Conservation (phyloP, 2,888 invertebrate genomes). For the Aquatica leii region DNA sequence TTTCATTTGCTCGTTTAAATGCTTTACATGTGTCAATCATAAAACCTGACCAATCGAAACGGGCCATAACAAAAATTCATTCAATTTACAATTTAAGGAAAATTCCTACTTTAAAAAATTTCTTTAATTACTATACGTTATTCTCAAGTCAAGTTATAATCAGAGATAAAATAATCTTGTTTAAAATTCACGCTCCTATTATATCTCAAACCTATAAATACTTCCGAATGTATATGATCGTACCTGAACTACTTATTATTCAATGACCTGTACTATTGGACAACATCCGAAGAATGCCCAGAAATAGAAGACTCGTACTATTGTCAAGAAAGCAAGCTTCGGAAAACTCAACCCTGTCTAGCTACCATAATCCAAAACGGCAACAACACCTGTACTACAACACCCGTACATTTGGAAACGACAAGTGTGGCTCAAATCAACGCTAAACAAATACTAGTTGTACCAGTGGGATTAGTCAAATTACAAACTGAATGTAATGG, state of each 20-base stretch:
- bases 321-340: neutral
- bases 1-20: conserved; percentile 3
- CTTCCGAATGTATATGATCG: conserved; percentile 6
- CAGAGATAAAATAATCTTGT: conserved; percentile 4
- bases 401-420: neutral
- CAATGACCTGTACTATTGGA: conserved; percentile 1
- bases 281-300: neutral
- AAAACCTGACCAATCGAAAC: neutral
- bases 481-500: neutral
- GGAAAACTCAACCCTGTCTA: neutral
- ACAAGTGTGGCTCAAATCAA: neutral
- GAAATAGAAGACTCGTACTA: neutral
- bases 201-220: conserved; percentile 3
- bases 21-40: conserved; percentile 8
- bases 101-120: neutral
- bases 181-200: conserved; percentile 12
- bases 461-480: neutral
- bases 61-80: conserved; percentile 4
- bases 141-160: conserved; percentile 13
- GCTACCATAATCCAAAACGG: neutral
- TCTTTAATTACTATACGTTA: conserved; percentile 4
- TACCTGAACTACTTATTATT: conserved; percentile 14
- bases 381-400: neutral
- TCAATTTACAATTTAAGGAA: neutral
- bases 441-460: too few species aligned